Evolutionary conservation across 2,888 invertebrate genomes (phyloP).

Genomic region (Chaetogeoica ovagalla): DNA sequence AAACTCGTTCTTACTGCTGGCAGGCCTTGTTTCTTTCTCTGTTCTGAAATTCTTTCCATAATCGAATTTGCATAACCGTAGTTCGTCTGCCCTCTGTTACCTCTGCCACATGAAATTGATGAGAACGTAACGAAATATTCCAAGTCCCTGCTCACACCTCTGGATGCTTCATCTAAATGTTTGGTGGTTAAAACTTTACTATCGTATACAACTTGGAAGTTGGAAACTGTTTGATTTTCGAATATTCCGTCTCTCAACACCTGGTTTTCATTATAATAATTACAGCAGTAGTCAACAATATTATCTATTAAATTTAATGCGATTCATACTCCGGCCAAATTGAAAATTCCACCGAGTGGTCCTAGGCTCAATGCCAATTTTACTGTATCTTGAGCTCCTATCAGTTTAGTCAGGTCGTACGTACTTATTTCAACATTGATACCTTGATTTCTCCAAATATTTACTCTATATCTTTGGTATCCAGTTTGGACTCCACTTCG

Average conservation of each 20-base stretch:
- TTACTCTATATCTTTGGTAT: conserved; percentile 52
- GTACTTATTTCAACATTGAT: conserved; percentile 49
- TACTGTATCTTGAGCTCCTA: conserved; percentile 43
- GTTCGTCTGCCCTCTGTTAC: conserved; percentile 54
- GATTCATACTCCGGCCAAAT: conserved; percentile 54
- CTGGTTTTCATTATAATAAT: conserved; percentile 7
- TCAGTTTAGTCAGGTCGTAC: conserved; percentile 45
- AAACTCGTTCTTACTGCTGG: conserved; percentile 46
- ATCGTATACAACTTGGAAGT: conserved; percentile 45
- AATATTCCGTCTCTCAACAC: conserved; percentile 54
- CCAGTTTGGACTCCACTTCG: conserved; percentile 53
- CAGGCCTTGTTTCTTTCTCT: conserved; percentile 40
- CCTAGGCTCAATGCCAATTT: conserved; percentile 46
- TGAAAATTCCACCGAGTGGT: conserved; percentile 53
- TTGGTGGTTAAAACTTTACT: conserved; percentile 53
- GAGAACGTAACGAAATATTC: conserved; percentile 55
- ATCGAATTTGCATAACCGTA: conserved; percentile 54
- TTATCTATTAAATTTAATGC: neutral
- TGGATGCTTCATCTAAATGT: conserved; percentile 51
- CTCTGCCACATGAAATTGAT: conserved; percentile 53
- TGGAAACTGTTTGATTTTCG: conserved; percentile 53
- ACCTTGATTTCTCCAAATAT: conserved; percentile 48
- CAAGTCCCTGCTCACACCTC: conserved; percentile 27
- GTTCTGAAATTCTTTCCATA: conserved; percentile 54
- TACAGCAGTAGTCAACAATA: neutral